phyloP scores from a whole-genome alignment of 2,797 vertebrate species.

The Iguana delicatissima region DNA sequence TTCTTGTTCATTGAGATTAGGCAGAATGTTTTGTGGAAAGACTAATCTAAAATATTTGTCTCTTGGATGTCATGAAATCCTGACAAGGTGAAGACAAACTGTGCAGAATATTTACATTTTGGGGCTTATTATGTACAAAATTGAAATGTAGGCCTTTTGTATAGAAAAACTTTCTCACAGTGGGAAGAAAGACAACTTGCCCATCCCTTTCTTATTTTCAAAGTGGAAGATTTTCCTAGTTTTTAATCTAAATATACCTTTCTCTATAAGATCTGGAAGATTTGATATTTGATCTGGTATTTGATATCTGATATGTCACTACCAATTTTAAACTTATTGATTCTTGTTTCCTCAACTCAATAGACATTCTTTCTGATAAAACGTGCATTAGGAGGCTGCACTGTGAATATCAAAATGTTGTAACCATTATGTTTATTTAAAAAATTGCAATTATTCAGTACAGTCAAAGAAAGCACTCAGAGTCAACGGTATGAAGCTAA shows the following conservation, averaged over 20 bases:
- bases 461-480: neutral
- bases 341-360: neutral
- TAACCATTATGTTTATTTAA: neutral
- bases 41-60: too few relatives aligned
- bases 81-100: too few relatives aligned
- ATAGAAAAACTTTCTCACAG: too few relatives aligned
- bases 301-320: neutral
- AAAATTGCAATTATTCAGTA: constrained; percentile 21
- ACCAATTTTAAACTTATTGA: constrained; percentile 28
- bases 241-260: neutral
- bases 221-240: neutral
- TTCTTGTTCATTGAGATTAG: neutral
- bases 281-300: neutral
- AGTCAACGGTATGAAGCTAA: neutral
- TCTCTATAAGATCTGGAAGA: neutral
- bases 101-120: too few relatives aligned
- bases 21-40: neutral
- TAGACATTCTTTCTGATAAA: neutral
- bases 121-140: too few relatives aligned
- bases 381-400: neutral
- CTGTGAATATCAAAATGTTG: neutral
- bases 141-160: too few relatives aligned
- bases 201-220: neutral
- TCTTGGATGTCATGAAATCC: too few relatives aligned
- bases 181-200: too few relatives aligned